Percentiles rank a stretch among this genome's conserved stretches.
Conservation (phyloP, 2,888 invertebrate species). For the Merodon equestris region DNA sequence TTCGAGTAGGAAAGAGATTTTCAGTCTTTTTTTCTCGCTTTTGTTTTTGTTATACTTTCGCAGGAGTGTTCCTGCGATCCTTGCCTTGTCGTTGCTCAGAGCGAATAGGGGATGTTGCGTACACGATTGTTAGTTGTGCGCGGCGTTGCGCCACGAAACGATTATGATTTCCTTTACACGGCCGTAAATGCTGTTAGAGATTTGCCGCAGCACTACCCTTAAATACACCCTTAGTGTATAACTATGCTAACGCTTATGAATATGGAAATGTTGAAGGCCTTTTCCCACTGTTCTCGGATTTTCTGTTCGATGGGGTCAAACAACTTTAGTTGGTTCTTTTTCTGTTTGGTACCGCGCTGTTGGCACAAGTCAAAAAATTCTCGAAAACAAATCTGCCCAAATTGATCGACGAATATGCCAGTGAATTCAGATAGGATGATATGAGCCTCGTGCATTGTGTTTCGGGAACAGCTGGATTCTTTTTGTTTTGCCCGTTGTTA, state of each 20-base stretch:
- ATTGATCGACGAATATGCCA: slow-evolving; percentile 19
- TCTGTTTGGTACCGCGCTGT: slow-evolving; percentile 13
- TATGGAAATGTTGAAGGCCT: slow-evolving; percentile 54
- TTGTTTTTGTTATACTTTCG: slow-evolving; percentile 32
- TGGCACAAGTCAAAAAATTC: slow-evolving; percentile 45
- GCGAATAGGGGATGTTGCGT: slow-evolving; percentile 64
- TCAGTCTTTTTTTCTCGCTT: too few species aligned
- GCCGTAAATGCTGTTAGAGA: slow-evolving; percentile 37
- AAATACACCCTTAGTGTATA: slow-evolving; percentile 43
- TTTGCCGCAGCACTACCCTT: slow-evolving; percentile 46
- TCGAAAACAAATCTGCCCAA: slow-evolving; percentile 51
- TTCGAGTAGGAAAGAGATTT: slow-evolving; percentile 1
- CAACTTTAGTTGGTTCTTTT: slow-evolving; percentile 48
- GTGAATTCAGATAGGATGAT: too few species aligned
- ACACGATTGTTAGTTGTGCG: slow-evolving; percentile 50
- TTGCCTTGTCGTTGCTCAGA: slow-evolving; percentile 13
- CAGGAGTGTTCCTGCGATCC: slow-evolving; percentile 57
- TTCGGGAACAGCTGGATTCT: slow-evolving; percentile 47
- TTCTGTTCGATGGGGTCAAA: slow-evolving; percentile 44
- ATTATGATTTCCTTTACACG: slow-evolving; percentile 61
- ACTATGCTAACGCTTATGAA: slow-evolving; percentile 55
- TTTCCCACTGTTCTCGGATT: slow-evolving; percentile 32
- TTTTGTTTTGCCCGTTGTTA: slow-evolving; percentile 25
- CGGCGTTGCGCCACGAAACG: slow-evolving; percentile 35
- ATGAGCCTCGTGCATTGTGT: slow-evolving; percentile 18